Evolutionary conservation across 2,888 invertebrate genomes (phyloP), one percentile per base, ranked within the genome.

Genomic region (Drosophila mettleri): DNA sequence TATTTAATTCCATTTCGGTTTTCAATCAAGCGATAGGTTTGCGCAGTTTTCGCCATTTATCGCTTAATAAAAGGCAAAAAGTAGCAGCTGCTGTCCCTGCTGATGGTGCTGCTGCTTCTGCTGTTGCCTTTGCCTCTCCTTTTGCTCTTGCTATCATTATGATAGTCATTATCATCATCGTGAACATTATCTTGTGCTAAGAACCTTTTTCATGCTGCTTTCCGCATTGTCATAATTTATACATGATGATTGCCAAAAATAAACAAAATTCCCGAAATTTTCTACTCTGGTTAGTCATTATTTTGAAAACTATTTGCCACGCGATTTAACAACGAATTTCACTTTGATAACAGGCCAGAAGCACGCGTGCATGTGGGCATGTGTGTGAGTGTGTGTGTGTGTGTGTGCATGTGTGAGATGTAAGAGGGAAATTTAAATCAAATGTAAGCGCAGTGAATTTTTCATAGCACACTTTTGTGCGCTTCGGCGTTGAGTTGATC

Each of bases 1-100:
- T 88, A 88, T 78, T 88, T 86, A 88, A 88, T 83, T 88, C 83
- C 72, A 86, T 84, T 84, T 83, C 55, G 84, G 63, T 69, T 86
- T 86, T 76, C 86, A 82, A 83, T 83, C 88, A 87, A 71, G 52
- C 88, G 64, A 87, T 83, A 82, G 86, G 79, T 79, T 85, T 84
- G 68, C 58, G 67, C 71, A 70, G 78, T 67, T 74, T 84, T 73
- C 49, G 12, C 46, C 58, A 36, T 69, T 69, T 78, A 68, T 80
- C 61, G 66, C 69, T 74, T 78, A 69, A 78, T 69, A 65, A 74
- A 73, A 62, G 45, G 54, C 58, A 59, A 57, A 77, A 77, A 64
- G 54, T 73, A 77, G 78, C 78, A 63, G 78, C 68, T 71, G 59
- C 22, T 39, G n/a, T 9, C 12, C 12, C 22, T 8, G 29, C 2